Conservation (phyloP, 1,140 invertebrate genomes). For the Caenorhabditis brenneri region DNA sequence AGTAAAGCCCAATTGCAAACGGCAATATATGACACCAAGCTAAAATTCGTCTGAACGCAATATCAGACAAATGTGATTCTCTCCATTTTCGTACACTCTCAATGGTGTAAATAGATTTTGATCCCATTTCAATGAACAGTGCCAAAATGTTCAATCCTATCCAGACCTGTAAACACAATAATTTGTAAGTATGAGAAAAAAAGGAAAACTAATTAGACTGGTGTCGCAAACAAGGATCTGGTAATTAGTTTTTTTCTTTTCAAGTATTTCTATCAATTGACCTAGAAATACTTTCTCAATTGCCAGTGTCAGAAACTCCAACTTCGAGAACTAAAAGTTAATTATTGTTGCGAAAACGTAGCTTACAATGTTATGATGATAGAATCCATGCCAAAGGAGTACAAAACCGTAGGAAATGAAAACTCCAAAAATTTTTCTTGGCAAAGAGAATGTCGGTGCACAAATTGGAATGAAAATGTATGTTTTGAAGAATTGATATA, state of each 20-base stretch:
- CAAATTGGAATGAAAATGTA: conserved; percentile 71
- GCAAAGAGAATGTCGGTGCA: conserved; percentile 63
- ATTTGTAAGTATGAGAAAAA: not conserved
- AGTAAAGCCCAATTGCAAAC: conserved; percentile 70
- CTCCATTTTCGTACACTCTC: conserved; percentile 59
- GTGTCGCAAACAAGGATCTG: too few relatives aligned
- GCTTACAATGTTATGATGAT: conserved; percentile 69
- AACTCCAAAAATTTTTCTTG: conserved; percentile 66
- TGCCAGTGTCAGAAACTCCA: too few relatives aligned
- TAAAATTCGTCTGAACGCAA: conserved; percentile 64
- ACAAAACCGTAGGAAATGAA: conserved; percentile 68
- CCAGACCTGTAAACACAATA: conserved; percentile 61
- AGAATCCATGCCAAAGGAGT: conserved; percentile 70
- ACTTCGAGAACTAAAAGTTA: too few relatives aligned
- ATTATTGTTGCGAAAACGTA: too few relatives aligned
- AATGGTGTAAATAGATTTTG: conserved; percentile 65
- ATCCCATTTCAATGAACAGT: conserved; percentile 66
- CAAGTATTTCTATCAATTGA: too few relatives aligned
- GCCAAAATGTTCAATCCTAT: conserved; percentile 68
- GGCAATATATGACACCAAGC: conserved; percentile 65
- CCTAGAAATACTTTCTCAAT: not conserved
- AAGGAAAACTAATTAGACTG: too few relatives aligned
- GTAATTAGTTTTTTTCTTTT: too few relatives aligned
- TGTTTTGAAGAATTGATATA: conserved; percentile 69
- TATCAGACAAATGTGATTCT: conserved; percentile 61